Percentiles rank a stretch among this genome's conserved stretches.
Conservation (phyloP, 2,797 vertebrate genomes). For the Alca torda region DNA sequence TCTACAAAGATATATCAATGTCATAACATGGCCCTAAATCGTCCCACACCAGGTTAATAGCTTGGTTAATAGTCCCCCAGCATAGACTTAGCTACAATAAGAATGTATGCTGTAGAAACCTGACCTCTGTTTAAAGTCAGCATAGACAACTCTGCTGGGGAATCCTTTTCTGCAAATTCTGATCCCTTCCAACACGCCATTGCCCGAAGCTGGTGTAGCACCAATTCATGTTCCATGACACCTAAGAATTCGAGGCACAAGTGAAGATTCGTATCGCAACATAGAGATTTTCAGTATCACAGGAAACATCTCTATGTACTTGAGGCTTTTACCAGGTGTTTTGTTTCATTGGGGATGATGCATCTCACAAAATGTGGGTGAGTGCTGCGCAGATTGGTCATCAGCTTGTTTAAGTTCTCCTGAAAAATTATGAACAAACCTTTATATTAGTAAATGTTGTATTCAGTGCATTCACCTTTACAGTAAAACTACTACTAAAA, state of each 20-base stretch:
- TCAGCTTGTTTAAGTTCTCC: not conserved
- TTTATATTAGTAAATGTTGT: not conserved
- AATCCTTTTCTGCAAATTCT: not conserved
- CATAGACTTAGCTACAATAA: not conserved
- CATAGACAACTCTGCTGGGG: not conserved
- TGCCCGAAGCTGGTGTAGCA: not conserved
- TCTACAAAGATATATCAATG: not conserved
- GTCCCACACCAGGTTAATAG: not conserved
- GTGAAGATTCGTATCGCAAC: not conserved
- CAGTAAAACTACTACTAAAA: not conserved
- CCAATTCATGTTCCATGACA: not conserved
- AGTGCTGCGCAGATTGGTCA: not conserved
- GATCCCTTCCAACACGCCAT: not conserved
- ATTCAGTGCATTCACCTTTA: not conserved
- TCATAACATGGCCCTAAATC: not conserved
- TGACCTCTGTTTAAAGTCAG: not conserved
- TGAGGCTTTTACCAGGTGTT: not conserved
- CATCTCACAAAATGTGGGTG: not conserved
- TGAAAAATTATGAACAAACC: not conserved
- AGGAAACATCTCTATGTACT: not conserved
- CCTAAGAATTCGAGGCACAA: not conserved
- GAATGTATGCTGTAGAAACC: not conserved
- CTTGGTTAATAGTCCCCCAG: too few relatives aligned
- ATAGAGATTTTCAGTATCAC: not conserved
- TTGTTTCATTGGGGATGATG: not conserved